A percentile compares a stretch with the other conserved stretches of the same genome.
These are phyloP conservation scores for Hydrozoanthus tunicans DNA, from an alignment of 64 coral and sea anemone species.

Conservation along the genomic window DNA sequence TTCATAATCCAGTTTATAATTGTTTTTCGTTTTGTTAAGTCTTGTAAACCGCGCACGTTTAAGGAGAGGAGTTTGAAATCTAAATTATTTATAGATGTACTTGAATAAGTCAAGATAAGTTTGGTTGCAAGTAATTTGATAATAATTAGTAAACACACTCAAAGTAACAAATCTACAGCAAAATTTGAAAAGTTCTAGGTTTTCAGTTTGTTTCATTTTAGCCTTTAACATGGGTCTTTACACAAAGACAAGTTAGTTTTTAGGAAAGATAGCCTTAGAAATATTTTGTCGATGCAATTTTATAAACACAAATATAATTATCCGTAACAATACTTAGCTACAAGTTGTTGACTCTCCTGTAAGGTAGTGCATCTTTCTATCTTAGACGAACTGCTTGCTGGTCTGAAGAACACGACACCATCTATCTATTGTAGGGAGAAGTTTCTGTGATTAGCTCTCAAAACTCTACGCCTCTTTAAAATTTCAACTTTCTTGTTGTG, in stretches of 20 bases:
- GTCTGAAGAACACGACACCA: background rate
- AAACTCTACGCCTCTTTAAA: background rate
- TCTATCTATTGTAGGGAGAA: background rate
- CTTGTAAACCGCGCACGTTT: background rate
- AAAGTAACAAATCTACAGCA: background rate
- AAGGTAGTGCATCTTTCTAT: conserved; percentile 31
- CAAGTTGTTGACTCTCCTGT: background rate
- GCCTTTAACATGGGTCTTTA: background rate
- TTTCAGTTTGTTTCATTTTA: background rate
- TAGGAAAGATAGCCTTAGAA: background rate
- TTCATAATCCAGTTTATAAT: conserved; percentile 6
- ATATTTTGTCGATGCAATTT: background rate
- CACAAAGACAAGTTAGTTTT: conserved; percentile 18
- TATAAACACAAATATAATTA: background rate
- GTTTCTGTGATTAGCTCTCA: background rate
- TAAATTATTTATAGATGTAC: background rate
- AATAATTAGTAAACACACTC: background rate
- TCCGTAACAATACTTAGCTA: conserved; percentile 27
- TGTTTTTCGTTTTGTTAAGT: conserved; percentile 18
- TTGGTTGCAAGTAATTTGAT: background rate
- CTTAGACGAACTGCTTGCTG: background rate
- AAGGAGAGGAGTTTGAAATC: conserved; percentile 13
- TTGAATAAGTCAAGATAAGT: background rate
- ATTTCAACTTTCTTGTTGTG: conserved; percentile 1
- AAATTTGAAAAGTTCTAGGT: background rate